A percentile compares a stretch with the other conserved stretches of the same genome.
phyloP scores from a whole-genome alignment of 2,113 vertebrate genomes.

The Microcebus tavaratra region DNA sequence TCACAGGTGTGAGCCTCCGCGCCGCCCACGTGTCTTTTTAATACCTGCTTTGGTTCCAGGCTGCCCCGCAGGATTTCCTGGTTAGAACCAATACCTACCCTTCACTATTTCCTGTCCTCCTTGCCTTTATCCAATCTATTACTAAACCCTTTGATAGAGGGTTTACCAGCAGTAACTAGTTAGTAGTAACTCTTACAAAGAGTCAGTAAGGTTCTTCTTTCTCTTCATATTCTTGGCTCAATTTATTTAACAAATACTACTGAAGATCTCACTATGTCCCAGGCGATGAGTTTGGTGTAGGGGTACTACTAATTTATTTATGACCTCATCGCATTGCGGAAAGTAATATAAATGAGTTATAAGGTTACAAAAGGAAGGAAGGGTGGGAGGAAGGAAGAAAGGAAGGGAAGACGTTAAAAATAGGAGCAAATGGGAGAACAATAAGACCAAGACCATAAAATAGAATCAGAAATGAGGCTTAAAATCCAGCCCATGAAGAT shows the following conservation, averaged over 20 bases:
- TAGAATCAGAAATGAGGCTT: background rate
- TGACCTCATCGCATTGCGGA: background rate
- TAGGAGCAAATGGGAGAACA: background rate
- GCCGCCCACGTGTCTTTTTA: background rate
- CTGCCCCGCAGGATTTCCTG: background rate
- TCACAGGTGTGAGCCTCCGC: no score
- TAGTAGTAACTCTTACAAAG: background rate
- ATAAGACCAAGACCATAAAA: background rate
- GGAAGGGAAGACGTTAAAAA: background rate
- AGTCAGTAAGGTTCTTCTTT: background rate
- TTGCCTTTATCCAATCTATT: background rate
- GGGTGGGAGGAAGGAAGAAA: no score
- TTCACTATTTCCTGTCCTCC: background rate
- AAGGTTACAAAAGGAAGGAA: background rate
- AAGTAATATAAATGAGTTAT: background rate
- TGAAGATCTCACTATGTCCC: background rate
- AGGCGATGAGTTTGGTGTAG: background rate
- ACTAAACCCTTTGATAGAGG: background rate
- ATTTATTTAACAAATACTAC: background rate
- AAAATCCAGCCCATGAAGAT: background rate
- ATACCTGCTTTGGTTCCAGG: background rate
- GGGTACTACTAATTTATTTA: background rate
- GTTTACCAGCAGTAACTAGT: no score
- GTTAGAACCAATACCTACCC: background rate
- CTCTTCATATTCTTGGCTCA: background rate